Conservation (phyloP, 2,888 invertebrate species). For the Epirrhoe alternata region DNA sequence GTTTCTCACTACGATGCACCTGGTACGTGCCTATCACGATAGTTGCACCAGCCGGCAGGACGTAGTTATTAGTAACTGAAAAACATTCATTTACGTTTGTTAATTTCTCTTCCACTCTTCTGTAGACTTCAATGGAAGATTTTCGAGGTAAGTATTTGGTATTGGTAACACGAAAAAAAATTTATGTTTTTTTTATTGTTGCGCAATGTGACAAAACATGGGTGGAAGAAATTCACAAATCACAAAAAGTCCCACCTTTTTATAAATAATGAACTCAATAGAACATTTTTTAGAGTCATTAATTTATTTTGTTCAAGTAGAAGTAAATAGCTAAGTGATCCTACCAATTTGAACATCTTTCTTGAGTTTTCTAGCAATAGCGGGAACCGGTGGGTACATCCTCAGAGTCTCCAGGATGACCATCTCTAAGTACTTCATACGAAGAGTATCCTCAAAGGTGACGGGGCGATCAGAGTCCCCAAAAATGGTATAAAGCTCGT, state of each 20-base stretch:
- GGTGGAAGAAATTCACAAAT: no score
- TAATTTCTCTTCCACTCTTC: no score
- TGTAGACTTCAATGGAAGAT: background rate
- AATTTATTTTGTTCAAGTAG: no score
- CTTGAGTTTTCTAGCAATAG: slow-evolving; percentile 89
- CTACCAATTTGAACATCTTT: slow-evolving; percentile 88
- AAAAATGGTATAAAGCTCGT: slow-evolving; percentile 91
- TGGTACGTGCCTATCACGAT: slow-evolving; percentile 88
- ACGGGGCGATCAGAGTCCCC: slow-evolving; percentile 91
- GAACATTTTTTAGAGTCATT: no score
- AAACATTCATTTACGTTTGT: slow-evolving; percentile 14
- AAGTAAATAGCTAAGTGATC: slow-evolving; percentile 19
- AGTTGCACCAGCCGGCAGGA: slow-evolving; percentile 89
- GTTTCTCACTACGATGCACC: slow-evolving; percentile 87
- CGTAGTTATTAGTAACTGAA: slow-evolving; percentile 86
- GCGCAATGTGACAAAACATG: no score
- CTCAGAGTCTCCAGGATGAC: slow-evolving; percentile 91
- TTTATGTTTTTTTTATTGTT: no score
- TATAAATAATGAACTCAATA: no score
- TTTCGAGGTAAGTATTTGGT: no score
- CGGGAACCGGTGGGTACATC: slow-evolving; percentile 92
- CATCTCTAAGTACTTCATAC: slow-evolving; percentile 92
- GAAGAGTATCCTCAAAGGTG: slow-evolving; percentile 90
- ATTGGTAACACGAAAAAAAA: no score
- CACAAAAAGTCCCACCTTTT: no score